Base-by-base conservation (phyloP, 2,797 vertebrate genomes). In the Sebastes cheni region DNA sequence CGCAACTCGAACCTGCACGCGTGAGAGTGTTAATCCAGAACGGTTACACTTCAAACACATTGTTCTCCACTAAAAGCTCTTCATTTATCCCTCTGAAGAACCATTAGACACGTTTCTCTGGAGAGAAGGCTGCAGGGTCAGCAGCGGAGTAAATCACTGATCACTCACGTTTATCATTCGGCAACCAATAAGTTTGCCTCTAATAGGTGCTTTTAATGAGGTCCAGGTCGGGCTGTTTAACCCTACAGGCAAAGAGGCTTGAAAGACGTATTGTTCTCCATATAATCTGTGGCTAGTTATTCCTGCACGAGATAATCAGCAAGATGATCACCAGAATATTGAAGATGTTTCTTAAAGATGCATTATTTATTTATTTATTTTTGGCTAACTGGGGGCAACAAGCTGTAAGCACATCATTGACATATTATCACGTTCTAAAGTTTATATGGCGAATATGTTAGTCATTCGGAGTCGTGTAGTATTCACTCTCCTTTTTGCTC, bases 31-130 rank as follows among this genome's bases (percentile, higher is more conserved):
- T 82, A 82, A 84, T 89, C 88, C 86, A 78, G 55, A 65, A 55
- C 56, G 42, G 69, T 59, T 84, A 7, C 84, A 89, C 90, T 92
- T 93, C 86, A 91, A 88, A 93, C 86, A 59, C 85, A 60, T 68
- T 84, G 77, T 77, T 83, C 75, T 64, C 59, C 34, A 30, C 70
- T 67, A 6, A 83, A 81, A 84, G 67, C 20, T 52, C 68, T 80
- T 86, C 25, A 70, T 85, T 83, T 81, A 80, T 87, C 70, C 69
- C 81, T 22, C 34, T 14, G 29, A 79, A 80, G 65, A 80, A 58
- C 65, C 79, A 93, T 91, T 89, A 91, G 77, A 82, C 87, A 84
- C 59, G 64, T 84, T 88, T 74, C 77, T 32, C 80, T 74, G 34
- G 39, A 36, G 50, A 13, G 60, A 82, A 81, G 75, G 77, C 91